phyloP scores from a whole-genome alignment of 2,888 invertebrate genomes.

The Troides aeacus region DNA sequence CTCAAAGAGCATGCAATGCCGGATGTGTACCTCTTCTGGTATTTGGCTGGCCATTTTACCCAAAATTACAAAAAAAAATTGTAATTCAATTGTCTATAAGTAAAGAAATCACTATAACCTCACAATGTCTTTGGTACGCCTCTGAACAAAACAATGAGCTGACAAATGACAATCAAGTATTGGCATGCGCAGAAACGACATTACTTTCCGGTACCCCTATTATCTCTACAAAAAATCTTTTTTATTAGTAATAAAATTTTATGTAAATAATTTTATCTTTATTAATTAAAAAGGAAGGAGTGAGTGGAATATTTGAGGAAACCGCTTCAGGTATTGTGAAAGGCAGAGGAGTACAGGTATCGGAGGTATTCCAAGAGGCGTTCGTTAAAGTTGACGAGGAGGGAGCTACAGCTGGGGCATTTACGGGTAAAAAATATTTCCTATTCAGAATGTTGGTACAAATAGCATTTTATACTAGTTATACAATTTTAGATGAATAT shows the following conservation, averaged over 20 bases:
- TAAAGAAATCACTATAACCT: no score
- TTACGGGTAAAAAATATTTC: constrained; percentile 72
- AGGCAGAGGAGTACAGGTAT: constrained; percentile 59
- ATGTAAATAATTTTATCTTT: neutral
- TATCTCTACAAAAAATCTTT: neutral
- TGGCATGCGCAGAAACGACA: no score
- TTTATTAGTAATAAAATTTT: neutral
- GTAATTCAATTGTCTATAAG: no score
- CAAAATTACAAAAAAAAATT: no score
- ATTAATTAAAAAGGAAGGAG: constrained; percentile 42
- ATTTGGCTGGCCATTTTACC: no score
- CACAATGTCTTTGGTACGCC: no score
- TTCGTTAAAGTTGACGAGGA: constrained; percentile 90
- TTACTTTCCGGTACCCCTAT: no score
- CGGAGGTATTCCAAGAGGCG: constrained; percentile 87
- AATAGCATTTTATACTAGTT: neutral
- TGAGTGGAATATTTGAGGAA: constrained; percentile 47
- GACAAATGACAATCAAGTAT: no score
- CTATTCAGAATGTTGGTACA: neutral
- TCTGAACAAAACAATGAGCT: no score
- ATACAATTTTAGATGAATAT: no score
- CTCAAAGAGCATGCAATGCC: no score
- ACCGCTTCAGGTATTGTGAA: constrained; percentile 45
- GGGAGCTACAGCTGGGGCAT: constrained; percentile 89
- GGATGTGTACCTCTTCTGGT: no score